phyloP scores from a whole-genome alignment of 2,888 invertebrate genomes.

The Xanthia togata region DNA sequence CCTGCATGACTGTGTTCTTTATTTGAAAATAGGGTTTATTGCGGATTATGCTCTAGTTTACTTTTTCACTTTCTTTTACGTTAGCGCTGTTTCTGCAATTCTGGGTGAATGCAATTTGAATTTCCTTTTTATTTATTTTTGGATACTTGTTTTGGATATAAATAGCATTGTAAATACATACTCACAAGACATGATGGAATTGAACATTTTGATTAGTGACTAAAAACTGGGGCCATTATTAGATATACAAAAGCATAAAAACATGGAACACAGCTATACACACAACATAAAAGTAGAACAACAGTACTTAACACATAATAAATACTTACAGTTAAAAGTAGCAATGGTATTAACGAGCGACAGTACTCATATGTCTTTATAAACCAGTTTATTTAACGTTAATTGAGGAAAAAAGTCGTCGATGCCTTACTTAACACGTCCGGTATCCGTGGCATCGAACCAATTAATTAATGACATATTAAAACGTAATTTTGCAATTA shows the following conservation, averaged over 20 bases:
- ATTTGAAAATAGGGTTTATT: slow-evolving; percentile 40
- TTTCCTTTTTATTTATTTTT: not conserved
- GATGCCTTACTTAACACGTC: slow-evolving; percentile 37
- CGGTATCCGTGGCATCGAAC: slow-evolving; percentile 48
- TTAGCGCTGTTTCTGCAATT: not conserved
- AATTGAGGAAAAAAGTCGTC: slow-evolving; percentile 56
- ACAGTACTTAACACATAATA: slow-evolving; percentile 37
- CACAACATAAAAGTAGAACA: slow-evolving; percentile 7
- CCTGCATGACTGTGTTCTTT: slow-evolving; percentile 49
- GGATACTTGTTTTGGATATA: not conserved
- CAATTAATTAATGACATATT: slow-evolving; percentile 42
- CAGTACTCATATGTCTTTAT: slow-evolving; percentile 28
- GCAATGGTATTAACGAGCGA: slow-evolving; percentile 38
- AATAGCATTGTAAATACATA: not conserved
- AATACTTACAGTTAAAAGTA: slow-evolving; percentile 41
- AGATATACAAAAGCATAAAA: not conserved
- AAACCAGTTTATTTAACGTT: slow-evolving; percentile 49
- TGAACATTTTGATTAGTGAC: not conserved
- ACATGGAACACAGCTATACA: not conserved
- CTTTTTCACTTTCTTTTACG: slow-evolving; percentile 30
- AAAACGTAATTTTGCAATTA: slow-evolving; percentile 31
- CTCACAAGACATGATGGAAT: not conserved
- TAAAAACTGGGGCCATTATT: not conserved
- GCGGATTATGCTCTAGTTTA: slow-evolving; percentile 29
- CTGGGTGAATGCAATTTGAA: not conserved